Evolutionary conservation across 2,797 vertebrate genomes (phyloP).

Genomic region (Centropyge bicolor): DNA sequence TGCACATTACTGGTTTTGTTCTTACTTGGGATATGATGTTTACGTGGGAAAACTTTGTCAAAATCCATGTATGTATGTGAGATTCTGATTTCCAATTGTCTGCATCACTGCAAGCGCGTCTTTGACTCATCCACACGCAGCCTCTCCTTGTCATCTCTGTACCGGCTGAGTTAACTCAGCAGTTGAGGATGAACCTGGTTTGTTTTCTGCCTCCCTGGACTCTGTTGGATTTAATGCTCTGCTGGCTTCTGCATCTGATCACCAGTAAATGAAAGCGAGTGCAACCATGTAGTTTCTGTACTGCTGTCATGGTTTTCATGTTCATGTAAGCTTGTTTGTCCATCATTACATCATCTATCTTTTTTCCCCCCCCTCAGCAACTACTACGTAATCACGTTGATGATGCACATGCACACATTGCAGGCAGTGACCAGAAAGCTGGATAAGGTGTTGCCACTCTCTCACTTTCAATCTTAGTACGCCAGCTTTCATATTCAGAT

Average conservation of each 20-base stretch:
- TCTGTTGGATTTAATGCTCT: slow-evolving; percentile 8
- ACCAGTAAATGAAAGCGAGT: neutral
- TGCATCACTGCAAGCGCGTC: neutral
- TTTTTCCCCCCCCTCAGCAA: neutral
- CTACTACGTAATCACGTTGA: neutral
- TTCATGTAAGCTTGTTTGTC: neutral
- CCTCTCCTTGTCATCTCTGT: neutral
- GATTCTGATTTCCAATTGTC: neutral
- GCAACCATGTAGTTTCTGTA: neutral
- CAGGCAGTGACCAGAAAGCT: neutral
- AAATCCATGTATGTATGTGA: no score
- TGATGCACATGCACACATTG: neutral
- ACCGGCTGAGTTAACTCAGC: neutral
- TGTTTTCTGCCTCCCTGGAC: slow-evolving; percentile 9
- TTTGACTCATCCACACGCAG: neutral
- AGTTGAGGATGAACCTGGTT: neutral
- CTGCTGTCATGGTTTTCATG: neutral
- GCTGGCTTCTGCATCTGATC: neutral
- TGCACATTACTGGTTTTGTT: no score
- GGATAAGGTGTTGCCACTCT: neutral
- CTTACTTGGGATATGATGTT: no score
- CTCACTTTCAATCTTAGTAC: neutral
- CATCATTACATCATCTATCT: neutral
- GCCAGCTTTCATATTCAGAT: neutral
- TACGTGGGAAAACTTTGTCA: no score